phyloP scores from a whole-genome alignment of 1,140 invertebrate genomes.

The Carcinoscorpius rotundicauda region DNA sequence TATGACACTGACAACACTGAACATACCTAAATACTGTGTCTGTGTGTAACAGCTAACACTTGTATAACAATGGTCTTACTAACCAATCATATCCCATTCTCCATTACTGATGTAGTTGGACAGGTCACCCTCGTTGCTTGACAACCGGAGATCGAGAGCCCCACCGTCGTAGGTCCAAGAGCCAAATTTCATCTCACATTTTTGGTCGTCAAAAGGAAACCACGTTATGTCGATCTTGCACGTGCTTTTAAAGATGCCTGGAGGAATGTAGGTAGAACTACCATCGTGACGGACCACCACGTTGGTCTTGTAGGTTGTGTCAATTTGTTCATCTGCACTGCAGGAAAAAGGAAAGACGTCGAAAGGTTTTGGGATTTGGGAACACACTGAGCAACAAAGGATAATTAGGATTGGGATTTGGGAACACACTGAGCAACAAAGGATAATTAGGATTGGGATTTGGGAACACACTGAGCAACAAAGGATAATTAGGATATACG shows the following conservation, averaged over 20 bases:
- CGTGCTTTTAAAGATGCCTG: conserved; percentile 97
- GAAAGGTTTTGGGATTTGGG: no score
- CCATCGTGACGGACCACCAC: conserved; percentile 90
- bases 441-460: no score
- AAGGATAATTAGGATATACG: no score
- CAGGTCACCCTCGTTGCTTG: conserved; percentile 77
- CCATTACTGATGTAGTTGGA: conserved; percentile 93
- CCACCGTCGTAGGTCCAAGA: conserved; percentile 93
- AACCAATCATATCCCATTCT: conserved; percentile 96
- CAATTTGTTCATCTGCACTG: conserved; percentile 96
- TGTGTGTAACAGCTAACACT: no score
- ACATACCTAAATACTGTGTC: no score
- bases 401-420: no score
- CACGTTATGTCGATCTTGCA: conserved; percentile 99
- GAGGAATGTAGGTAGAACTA: conserved; percentile 89
- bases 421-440: no score
- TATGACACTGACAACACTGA: no score
- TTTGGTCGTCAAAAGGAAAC: conserved; percentile 98
- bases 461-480: no score
- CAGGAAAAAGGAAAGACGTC: conserved; percentile 18
- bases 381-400: no score
- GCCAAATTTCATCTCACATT: conserved; percentile 94
- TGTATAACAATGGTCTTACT: neutral
- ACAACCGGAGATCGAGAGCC: conserved; percentile 83
- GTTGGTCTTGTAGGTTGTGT: conserved; percentile 94